Percentiles rank a stretch among this genome's conserved stretches.
Evolutionary conservation across 2,113 vertebrate genomes (phyloP).

Genomic region (Noturus placidus): DNA sequence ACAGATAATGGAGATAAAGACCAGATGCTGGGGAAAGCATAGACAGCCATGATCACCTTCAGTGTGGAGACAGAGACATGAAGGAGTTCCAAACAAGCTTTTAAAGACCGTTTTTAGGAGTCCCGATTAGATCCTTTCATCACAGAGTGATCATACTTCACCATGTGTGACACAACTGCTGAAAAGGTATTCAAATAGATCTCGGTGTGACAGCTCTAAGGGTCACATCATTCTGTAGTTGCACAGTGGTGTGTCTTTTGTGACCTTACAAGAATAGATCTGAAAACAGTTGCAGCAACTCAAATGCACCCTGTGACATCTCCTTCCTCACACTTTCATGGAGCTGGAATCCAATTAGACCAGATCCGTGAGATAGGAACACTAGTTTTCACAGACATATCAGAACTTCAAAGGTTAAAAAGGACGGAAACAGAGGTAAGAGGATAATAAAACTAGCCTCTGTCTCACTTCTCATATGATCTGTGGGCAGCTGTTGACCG

Average conservation of each 20-base stretch:
- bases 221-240: slow-evolving; percentile 13
- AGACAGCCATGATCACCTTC: slow-evolving; percentile 23
- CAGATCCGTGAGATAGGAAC: slow-evolving; percentile 44
- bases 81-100: slow-evolving; percentile 20
- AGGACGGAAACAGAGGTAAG: slow-evolving; percentile 12
- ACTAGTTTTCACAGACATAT: slow-evolving; percentile 20
- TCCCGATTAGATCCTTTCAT: neutral
- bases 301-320: slow-evolving; percentile 23
- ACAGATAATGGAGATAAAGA: slow-evolving; percentile 57
- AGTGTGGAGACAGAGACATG: slow-evolving; percentile 1
- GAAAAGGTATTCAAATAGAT: neutral
- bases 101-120: slow-evolving; percentile 18
- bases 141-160: neutral
- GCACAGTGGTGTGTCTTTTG: neutral
- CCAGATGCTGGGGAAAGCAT: slow-evolving; percentile 50
- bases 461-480: neutral
- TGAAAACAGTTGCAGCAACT: neutral
- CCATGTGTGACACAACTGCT: slow-evolving; percentile 21
- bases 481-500: slow-evolving; percentile 20
- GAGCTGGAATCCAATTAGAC: slow-evolving; percentile 51
- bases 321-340: slow-evolving; percentile 16
- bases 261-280: neutral
- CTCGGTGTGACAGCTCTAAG: neutral
- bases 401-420: slow-evolving; percentile 31
- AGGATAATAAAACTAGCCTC: slow-evolving; percentile 18